Percentiles rank a stretch among this genome's conserved stretches.
Conservation (phyloP, 2,113 vertebrate species). For the Erythrocebus patas region DNA sequence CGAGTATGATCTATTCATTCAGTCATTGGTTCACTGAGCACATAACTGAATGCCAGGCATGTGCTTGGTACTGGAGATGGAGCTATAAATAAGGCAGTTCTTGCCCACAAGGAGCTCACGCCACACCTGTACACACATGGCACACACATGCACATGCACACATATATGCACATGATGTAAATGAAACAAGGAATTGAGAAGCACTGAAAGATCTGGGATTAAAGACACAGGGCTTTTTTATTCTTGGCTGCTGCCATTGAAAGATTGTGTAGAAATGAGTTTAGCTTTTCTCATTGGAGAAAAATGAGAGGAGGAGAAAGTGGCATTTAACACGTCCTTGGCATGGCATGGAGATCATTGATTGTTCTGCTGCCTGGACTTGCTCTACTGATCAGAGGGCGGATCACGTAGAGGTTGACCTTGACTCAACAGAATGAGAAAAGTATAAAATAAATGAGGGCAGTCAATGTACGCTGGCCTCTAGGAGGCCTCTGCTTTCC, state of each 20-base stretch:
- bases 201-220: neutral
- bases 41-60: neutral
- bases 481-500: constrained; percentile 56
- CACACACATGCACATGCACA: neutral
- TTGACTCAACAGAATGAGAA: constrained; percentile 41
- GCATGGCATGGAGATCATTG: neutral
- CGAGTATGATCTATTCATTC: neutral
- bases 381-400: constrained; percentile 61
- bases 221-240: neutral
- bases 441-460: constrained; percentile 10
- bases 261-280: neutral
- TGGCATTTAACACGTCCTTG: neutral
- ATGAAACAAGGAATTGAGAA: neutral
- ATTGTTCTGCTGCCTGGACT: constrained; percentile 19
- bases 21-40: neutral
- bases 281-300: neutral
- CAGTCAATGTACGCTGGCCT: constrained; percentile 38
- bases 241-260: neutral
- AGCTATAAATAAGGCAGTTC: neutral
- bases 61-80: neutral
- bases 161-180: neutral
- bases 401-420: constrained; percentile 53
- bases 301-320: neutral
- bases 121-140: neutral
- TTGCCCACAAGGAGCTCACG: neutral